A percentile compares a stretch with the other conserved stretches of the same genome.
phyloP scores from a whole-genome alignment of 1,140 invertebrate genomes.

The Diplogasteroides magnus region DNA sequence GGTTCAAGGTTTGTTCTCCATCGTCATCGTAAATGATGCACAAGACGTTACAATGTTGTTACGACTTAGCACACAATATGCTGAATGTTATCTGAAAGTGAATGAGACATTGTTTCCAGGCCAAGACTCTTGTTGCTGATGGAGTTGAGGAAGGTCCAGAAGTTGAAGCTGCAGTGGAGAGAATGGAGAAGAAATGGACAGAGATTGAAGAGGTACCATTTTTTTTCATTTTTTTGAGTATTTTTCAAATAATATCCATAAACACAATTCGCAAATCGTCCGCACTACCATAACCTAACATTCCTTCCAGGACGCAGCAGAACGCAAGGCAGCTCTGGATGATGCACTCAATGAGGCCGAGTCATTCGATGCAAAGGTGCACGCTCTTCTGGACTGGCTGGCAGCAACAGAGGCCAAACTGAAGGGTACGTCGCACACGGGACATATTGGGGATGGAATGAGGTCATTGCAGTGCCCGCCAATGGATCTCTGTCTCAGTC shows the following conservation, averaged over 20 bases:
- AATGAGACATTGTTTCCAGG: too few relatives aligned
- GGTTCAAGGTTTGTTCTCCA: too few relatives aligned
- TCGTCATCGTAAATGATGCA: too few relatives aligned
- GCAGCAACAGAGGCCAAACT: constrained; percentile 56
- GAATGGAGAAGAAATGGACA: constrained; percentile 41
- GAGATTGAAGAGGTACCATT: constrained; percentile 33
- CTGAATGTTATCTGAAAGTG: too few relatives aligned
- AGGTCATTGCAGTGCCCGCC: too few relatives aligned
- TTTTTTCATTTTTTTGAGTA: too few relatives aligned
- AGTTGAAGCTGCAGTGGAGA: constrained; percentile 29
- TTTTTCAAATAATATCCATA: too few relatives aligned
- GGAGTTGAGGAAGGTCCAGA: constrained; percentile 30
- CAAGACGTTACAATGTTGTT: too few relatives aligned
- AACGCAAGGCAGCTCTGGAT: constrained; percentile 25
- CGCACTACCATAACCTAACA: too few relatives aligned
- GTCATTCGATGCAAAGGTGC: constrained; percentile 57
- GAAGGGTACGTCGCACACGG: constrained; percentile 48
- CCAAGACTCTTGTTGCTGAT: constrained; percentile 17
- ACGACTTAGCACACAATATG: too few relatives aligned
- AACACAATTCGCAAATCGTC: too few relatives aligned
- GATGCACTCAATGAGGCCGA: constrained; percentile 48
- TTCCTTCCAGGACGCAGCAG: constrained; percentile 14
- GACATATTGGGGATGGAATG: too few relatives aligned
- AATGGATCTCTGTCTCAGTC: neutral
- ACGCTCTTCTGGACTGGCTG: constrained; percentile 57